phyloP scores from a whole-genome alignment of 2,888 invertebrate genomes.

The Rhagophthalmus giganteus region DNA sequence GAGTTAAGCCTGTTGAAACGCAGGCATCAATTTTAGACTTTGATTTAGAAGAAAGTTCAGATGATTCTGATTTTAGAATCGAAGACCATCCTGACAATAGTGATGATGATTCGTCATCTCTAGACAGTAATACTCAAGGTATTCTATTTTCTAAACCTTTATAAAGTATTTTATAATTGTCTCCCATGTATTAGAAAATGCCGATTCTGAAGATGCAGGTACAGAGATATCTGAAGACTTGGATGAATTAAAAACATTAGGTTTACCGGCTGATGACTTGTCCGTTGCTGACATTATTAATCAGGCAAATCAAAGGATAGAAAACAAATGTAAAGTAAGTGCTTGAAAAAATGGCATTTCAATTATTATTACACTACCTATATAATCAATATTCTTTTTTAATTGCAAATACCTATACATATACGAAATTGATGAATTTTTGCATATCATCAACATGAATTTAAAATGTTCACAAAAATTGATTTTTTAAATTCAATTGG shows the following conservation, averaged over 20 bases:
- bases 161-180: too few relatives aligned
- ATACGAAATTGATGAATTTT: too few relatives aligned
- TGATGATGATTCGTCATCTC: conserved; percentile 72
- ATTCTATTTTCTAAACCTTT: too few relatives aligned
- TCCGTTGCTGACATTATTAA: conserved; percentile 59
- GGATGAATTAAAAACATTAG: conserved; percentile 50
- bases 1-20: conserved; percentile 78
- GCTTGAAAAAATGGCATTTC: neutral
- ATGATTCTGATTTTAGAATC: conserved; percentile 92
- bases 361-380: too few relatives aligned
- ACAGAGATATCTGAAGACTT: conserved; percentile 52
- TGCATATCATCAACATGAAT: too few relatives aligned
- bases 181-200: conserved; percentile 9
- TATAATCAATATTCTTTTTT: too few relatives aligned
- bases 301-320: conserved; percentile 56
- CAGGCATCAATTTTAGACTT: conserved; percentile 77
- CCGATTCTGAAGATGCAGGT: conserved; percentile 46
- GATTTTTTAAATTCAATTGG: too few relatives aligned
- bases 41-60: conserved; percentile 88
- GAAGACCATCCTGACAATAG: conserved; percentile 81
- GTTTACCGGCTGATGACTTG: conserved; percentile 48
- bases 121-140: conserved; percentile 68
- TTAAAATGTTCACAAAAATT: too few relatives aligned
- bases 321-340: conserved; percentile 47
- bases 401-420: too few relatives aligned